phyloP scores from a whole-genome alignment of 2,113 vertebrate genomes.

The Nymphicus hollandicus region DNA sequence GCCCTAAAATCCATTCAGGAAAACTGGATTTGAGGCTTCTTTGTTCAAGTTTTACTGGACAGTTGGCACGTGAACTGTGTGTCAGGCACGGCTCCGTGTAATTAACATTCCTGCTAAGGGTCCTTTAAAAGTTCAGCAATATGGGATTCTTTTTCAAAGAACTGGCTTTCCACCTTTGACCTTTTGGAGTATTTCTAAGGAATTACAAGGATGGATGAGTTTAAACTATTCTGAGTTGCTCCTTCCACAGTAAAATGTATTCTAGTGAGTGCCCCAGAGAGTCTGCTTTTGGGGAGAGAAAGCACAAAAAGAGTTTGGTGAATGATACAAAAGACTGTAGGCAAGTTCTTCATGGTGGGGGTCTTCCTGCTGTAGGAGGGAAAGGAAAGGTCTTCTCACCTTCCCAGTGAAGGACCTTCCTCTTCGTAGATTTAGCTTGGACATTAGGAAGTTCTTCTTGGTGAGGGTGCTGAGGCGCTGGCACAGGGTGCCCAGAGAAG shows the following conservation, averaged over 20 bases:
- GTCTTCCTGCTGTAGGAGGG: not conserved
- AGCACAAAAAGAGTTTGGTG: not conserved
- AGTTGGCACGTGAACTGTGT: not conserved
- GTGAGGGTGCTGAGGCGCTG: not conserved
- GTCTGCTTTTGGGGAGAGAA: not conserved
- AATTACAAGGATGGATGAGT: not conserved
- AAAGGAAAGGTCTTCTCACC: not conserved
- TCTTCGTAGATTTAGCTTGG: not conserved
- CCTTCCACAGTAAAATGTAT: not conserved
- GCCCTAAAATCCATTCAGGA: rapidly evolving
- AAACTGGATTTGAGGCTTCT: not conserved
- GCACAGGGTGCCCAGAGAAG: not conserved
- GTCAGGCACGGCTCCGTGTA: rapidly evolving
- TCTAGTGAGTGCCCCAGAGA: not conserved
- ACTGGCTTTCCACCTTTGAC: not conserved
- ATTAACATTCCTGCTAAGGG: conserved; percentile 50
- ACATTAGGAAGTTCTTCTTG: not conserved
- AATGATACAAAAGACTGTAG: not conserved
- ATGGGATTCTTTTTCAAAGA: conserved; percentile 8
- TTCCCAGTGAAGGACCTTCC: not conserved
- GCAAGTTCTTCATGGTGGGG: not conserved
- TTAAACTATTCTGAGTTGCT: not conserved
- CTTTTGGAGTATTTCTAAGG: not conserved
- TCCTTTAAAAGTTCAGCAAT: not conserved
- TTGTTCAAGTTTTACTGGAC: not conserved